A percentile compares a stretch with the other conserved stretches of the same genome.
Conservation (phyloP, 92 coral and sea anemone genomes). For the Bergia puertoricense region DNA sequence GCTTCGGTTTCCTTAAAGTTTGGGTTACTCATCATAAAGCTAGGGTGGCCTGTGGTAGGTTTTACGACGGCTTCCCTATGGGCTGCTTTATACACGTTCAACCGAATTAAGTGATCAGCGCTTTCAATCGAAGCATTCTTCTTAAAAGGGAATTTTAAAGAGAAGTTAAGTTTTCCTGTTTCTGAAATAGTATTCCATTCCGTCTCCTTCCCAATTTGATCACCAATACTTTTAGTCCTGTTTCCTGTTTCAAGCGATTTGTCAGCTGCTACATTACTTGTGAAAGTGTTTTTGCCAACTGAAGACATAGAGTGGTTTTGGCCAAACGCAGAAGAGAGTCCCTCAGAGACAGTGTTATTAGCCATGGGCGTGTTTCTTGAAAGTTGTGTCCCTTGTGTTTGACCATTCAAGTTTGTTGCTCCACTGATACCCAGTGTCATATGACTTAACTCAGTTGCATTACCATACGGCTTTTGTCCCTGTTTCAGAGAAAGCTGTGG, state of each 20-base stretch:
- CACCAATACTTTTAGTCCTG: background rate
- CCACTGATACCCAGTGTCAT: too few species aligned
- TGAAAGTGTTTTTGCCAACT: background rate
- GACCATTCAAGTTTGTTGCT: background rate
- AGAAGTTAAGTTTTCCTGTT: conserved; percentile 27
- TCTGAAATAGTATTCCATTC: conserved; percentile 33
- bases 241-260: background rate
- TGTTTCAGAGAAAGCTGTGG: background rate
- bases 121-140: conserved; percentile 27
- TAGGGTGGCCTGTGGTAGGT: background rate
- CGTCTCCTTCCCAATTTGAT: background rate
- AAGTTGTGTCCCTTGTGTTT: background rate
- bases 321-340: background rate
- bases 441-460: background rate
- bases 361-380: background rate
- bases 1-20: background rate
- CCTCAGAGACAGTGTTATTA: background rate
- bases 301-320: background rate
- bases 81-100: conserved; percentile 5
- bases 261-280: background rate
- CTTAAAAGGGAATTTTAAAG: conserved; percentile 30
- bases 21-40: background rate
- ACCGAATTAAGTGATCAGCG: conserved; percentile 7
- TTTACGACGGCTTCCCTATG: background rate
- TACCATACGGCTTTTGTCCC: background rate